Evolutionary conservation across 2,797 vertebrate species (phyloP).

Genomic region (Prunella strophiata): DNA sequence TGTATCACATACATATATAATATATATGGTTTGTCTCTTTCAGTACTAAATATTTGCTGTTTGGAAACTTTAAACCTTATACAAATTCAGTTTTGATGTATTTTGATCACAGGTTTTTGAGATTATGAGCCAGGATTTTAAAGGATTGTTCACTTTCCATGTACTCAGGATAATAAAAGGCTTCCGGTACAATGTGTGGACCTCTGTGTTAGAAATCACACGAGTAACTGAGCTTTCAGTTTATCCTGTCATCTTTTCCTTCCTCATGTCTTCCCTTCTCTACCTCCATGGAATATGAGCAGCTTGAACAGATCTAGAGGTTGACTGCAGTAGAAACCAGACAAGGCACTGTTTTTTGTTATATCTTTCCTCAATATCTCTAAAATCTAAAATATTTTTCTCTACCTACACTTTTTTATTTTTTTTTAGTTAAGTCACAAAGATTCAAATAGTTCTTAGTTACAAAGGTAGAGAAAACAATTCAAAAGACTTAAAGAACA

Average conservation of each 20-base stretch:
- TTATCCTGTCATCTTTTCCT: background rate
- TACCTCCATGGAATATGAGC: background rate
- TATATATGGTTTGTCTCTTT: background rate
- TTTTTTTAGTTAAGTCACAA: background rate
- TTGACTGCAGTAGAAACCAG: background rate
- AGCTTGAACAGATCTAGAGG: background rate
- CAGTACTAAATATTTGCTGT: background rate
- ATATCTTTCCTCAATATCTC: background rate
- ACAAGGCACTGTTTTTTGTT: background rate
- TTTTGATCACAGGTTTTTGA: background rate
- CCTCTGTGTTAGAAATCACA: background rate
- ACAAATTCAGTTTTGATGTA: background rate
- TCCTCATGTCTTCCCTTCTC: rapidly evolving
- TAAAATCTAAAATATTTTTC: background rate
- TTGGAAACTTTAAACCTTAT: background rate
- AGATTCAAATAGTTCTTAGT: background rate
- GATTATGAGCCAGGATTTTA: background rate
- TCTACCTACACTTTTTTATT: background rate
- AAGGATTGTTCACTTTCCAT: background rate
- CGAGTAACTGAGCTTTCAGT: background rate
- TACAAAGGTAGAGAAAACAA: background rate
- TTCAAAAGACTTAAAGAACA: background rate
- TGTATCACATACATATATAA: background rate
- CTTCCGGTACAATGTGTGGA: background rate
- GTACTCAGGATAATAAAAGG: background rate